Evolutionary conservation across 2,888 invertebrate genomes (phyloP).

Genomic region (Acleris cristana): DNA sequence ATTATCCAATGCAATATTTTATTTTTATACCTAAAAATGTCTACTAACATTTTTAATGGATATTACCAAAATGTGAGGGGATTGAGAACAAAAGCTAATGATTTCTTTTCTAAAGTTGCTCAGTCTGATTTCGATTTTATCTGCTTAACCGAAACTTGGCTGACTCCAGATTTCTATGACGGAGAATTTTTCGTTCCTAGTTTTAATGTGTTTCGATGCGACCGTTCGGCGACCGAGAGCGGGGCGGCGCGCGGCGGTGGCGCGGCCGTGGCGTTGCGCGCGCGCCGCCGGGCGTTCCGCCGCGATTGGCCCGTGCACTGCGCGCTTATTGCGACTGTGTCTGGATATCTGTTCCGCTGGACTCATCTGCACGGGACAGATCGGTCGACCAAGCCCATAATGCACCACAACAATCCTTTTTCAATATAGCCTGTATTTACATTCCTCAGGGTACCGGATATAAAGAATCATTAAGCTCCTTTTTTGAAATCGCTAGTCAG

Average conservation of each 20-base stretch:
- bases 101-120: constrained; percentile 23
- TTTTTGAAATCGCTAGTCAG: constrained; percentile 17
- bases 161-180: constrained; percentile 28
- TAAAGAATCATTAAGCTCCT: constrained; percentile 10
- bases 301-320: constrained; percentile 22
- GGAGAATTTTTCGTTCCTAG: constrained; percentile 33
- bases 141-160: constrained; percentile 37
- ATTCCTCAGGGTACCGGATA: constrained; percentile 2
- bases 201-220: constrained; percentile 29
- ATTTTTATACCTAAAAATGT: background rate
- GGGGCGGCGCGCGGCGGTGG: constrained; percentile 25
- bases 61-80: constrained; percentile 40
- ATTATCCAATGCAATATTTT: no score
- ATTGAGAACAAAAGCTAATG: constrained; percentile 35
- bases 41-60: background rate
- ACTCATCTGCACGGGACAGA: no score
- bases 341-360: constrained; percentile 5
- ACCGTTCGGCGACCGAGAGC: constrained; percentile 10
- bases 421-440: constrained; percentile 10
- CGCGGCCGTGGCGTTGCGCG: constrained; percentile 10
- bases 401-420: background rate
- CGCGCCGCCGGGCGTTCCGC: background rate
- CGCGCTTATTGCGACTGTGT: constrained; percentile 8
- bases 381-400: background rate
- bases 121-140: constrained; percentile 35